phyloP scores from a whole-genome alignment of 2,113 vertebrate genomes.

The Oenanthe melanoleuca region DNA sequence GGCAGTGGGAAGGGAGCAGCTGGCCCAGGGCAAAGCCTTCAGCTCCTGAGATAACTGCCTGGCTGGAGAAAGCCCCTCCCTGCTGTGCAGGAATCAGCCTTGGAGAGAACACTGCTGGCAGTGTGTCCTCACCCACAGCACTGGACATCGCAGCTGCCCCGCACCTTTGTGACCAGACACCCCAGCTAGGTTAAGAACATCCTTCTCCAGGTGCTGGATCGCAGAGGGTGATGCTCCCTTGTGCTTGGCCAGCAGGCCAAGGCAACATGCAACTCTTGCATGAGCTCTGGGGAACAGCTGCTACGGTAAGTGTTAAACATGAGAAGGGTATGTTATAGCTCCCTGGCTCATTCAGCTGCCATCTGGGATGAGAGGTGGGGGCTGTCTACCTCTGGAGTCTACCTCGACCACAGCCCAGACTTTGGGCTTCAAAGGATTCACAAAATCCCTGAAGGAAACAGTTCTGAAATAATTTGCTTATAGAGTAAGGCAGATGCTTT shows the following conservation, averaged over 20 bases:
- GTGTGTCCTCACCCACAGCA: fast-evolving
- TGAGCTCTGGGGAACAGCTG: background rate
- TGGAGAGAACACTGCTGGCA: background rate
- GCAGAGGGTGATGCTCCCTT: background rate
- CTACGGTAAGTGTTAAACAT: fast-evolving
- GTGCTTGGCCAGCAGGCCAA: background rate
- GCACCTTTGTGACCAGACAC: background rate
- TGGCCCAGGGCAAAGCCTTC: slow-evolving; percentile 45
- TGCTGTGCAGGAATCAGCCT: background rate
- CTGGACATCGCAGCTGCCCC: background rate
- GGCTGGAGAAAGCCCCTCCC: background rate
- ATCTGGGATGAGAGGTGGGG: background rate
- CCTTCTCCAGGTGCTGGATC: background rate
- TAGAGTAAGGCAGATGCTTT: background rate
- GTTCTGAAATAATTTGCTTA: background rate
- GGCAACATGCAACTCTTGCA: background rate
- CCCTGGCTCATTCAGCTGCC: background rate
- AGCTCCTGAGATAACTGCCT: slow-evolving; percentile 40
- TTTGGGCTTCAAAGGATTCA: background rate
- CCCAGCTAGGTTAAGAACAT: background rate
- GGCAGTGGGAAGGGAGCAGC: slow-evolving; percentile 67
- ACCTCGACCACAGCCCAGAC: background rate
- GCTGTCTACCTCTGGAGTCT: background rate
- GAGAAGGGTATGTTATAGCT: background rate
- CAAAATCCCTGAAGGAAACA: background rate